Percentiles rank a stretch among this genome's conserved stretches.
These are phyloP conservation scores for Azorinus chamasolen DNA, from an alignment of 2,888 invertebrate genomes.

Conservation along the genomic window DNA sequence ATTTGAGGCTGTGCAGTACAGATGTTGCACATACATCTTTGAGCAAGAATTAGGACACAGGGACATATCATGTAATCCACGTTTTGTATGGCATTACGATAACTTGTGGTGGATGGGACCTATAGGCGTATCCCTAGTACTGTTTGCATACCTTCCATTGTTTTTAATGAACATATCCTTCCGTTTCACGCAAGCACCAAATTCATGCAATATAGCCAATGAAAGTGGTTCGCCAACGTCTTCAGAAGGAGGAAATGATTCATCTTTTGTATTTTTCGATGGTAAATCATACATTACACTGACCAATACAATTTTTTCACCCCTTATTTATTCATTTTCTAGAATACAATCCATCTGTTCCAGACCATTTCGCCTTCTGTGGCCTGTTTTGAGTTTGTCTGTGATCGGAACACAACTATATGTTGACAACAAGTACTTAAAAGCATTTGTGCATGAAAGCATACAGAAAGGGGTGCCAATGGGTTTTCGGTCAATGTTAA, in stretches of 20 bases:
- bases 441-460: constrained; percentile 42
- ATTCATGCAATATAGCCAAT: too few relatives aligned
- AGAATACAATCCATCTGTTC: not conserved
- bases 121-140: constrained; percentile 34
- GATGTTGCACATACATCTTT: constrained; percentile 50
- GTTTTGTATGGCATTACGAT: constrained; percentile 31
- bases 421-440: constrained; percentile 36
- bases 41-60: constrained; percentile 6
- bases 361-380: constrained; percentile 32
- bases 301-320: not conserved
- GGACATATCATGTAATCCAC: constrained; percentile 17
- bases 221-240: too few relatives aligned
- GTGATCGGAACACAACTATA: constrained; percentile 48
- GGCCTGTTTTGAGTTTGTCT: constrained; percentile 45
- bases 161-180: constrained; percentile 21
- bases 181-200: not conserved
- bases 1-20: constrained; percentile 43
- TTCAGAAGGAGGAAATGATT: not conserved
- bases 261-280: not conserved
- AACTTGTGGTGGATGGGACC: constrained; percentile 57
- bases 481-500: constrained; percentile 59
- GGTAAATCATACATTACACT: not conserved
- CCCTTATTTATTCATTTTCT: not conserved
- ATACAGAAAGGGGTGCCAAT: constrained; percentile 54
- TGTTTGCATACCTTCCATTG: constrained; percentile 56